These are phyloP conservation scores for Pammene aurita DNA, from an alignment of 2,888 invertebrate genomes.

Conservation along the genomic window DNA sequence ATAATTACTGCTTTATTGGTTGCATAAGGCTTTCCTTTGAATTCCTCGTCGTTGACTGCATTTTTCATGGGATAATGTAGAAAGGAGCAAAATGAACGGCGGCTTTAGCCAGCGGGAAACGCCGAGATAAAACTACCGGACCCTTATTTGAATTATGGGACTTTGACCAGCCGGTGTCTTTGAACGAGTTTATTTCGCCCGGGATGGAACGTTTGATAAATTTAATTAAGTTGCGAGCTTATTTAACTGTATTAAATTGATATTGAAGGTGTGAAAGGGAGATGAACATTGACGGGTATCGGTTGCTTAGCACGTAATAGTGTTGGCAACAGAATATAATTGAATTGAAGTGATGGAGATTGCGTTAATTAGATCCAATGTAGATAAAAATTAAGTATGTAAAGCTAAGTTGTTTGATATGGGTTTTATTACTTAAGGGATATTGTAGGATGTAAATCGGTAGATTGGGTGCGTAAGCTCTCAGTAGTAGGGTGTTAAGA, in stretches of 20 bases:
- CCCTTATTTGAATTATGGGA: constrained; percentile 64
- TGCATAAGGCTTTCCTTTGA: constrained; percentile 60
- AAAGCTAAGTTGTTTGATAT: background rate
- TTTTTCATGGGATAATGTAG: constrained; percentile 59
- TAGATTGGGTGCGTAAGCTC: too few species aligned
- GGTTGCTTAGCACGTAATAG: constrained; percentile 19
- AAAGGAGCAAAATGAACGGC: constrained; percentile 62
- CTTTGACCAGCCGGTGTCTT: constrained; percentile 52
- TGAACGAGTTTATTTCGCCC: constrained; percentile 45
- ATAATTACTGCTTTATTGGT: constrained; percentile 37
- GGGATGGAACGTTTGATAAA: constrained; percentile 35
- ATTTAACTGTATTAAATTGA: constrained; percentile 31
- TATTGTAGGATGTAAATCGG: too few species aligned
- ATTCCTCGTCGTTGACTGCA: constrained; percentile 53
- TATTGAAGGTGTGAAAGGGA: constrained; percentile 27
- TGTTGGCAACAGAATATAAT: constrained; percentile 15
- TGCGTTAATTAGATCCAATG: background rate
- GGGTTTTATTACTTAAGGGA: too few species aligned
- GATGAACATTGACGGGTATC: constrained; percentile 19
- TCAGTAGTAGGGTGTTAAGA: too few species aligned
- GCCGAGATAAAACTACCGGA: constrained; percentile 63
- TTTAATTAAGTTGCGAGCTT: constrained; percentile 37
- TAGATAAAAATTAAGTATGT: background rate
- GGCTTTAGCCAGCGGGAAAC: constrained; percentile 58
- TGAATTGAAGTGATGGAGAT: constrained; percentile 14